Base-by-base conservation (phyloP, 2,888 invertebrate species). In the Labia minor region DNA sequence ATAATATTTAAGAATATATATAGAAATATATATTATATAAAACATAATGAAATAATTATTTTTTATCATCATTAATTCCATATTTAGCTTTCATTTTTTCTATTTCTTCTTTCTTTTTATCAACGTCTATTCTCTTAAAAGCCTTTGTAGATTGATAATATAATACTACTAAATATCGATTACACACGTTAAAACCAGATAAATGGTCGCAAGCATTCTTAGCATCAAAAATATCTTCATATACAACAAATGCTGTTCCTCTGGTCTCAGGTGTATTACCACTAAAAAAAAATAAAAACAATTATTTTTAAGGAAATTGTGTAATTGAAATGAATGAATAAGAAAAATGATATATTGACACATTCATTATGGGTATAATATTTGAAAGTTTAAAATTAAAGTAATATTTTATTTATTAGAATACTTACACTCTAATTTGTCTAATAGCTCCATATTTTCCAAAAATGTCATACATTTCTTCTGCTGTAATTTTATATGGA, bases 401-500 rank as follows among this genome's bases (percentile, higher is more conserved):
- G n/a, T n/a, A n/a, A n/a, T n/a, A n/a, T n/a, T n/a, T n/a, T n/a
- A n/a, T n/a, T n/a, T n/a, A n/a, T n/a, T n/a, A 37, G 61, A 68
- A 26, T 68, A 84, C 92, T 87, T 84, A 95, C 95, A 97, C 93
- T 80, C 99, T 82, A 69, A 99, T 99, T 81, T 99, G 99, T 73
- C 99, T 81, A 71, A 99, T 98, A 1, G 99, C 98, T 73, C 99
- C 99, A 80, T 98, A 99, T 82, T 99, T 99, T 18, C 99, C 99
- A 83, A 99, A 99, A 71, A 99, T 99, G 80, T 99, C 99, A 77
- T 99, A 99, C 98, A 99, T 99, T 85, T 99, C 99, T 79, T 99
- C 99, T 4, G 93, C 95, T 65, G 97, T 97, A 72, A 99, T 99
- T 83, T 99, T 99, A 76, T 98, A 99, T 0, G 99, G 99, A 69